Evolutionary conservation across 2,113 vertebrate genomes (phyloP).

Genomic region (Ceuthmochares aereus): DNA sequence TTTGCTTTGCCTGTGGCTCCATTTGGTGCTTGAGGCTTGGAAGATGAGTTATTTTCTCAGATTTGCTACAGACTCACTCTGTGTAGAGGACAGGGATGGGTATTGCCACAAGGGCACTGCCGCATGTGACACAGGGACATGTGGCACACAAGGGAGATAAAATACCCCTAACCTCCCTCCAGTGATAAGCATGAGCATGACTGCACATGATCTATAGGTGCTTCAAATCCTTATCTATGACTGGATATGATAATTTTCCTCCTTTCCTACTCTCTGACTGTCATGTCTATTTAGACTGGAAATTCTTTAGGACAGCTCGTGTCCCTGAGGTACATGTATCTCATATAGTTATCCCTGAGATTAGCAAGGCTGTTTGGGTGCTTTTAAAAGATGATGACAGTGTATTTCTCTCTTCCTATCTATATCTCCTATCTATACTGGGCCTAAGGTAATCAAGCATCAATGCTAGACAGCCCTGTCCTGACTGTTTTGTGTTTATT

Average conservation of each 20-base stretch:
- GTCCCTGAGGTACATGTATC: not conserved
- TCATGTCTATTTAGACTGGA: not conserved
- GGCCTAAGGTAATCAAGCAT: not conserved
- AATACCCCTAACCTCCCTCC: not conserved
- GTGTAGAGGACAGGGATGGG: not conserved
- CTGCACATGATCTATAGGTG: not conserved
- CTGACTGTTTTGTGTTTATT: not conserved
- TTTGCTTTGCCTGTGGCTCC: not conserved
- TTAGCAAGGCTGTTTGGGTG: not conserved
- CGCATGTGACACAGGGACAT: accelerated
- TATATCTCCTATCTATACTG: not conserved
- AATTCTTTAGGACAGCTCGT: constrained; percentile 1
- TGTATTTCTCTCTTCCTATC: not conserved
- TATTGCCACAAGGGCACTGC: not conserved
- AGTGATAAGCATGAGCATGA: not conserved
- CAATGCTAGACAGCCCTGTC: not conserved
- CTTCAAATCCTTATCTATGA: not conserved
- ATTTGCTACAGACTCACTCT: not conserved
- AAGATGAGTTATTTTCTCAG: not conserved
- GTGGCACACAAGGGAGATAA: not conserved
- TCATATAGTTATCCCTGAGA: not conserved
- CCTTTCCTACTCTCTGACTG: not conserved
- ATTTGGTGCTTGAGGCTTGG: not conserved
- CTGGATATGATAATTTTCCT: constrained; percentile 2
- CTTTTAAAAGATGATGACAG: not conserved